These are phyloP conservation scores for Cremastinae sp. DNA, from an alignment of 2,888 invertebrate genomes.

Conservation along the genomic window DNA sequence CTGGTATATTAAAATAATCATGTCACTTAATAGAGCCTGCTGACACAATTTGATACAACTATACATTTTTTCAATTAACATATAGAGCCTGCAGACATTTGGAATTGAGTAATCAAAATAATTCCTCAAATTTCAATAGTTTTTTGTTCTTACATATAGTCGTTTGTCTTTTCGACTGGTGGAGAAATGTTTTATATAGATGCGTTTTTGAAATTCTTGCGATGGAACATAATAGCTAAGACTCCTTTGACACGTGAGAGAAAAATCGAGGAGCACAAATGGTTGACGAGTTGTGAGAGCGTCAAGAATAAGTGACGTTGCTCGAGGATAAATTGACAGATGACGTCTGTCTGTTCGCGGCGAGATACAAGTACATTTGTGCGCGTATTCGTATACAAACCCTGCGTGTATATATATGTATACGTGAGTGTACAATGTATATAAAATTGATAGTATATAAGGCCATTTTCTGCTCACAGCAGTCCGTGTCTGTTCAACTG, in stretches of 20 bases:
- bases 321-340: slow-evolving; percentile 73
- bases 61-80: slow-evolving; percentile 28
- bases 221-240: background rate
- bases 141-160: too few species aligned
- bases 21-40: slow-evolving; percentile 67
- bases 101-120: too few species aligned
- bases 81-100: too few species aligned
- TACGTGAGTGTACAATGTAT: background rate
- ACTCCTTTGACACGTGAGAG: too few species aligned
- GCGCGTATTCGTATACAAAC: background rate
- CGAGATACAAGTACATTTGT: slow-evolving; percentile 40
- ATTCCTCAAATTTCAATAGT: too few species aligned
- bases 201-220: too few species aligned
- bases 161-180: too few species aligned
- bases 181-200: background rate
- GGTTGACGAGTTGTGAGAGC: slow-evolving; percentile 3
- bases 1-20: slow-evolving; percentile 68
- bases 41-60: too few species aligned
- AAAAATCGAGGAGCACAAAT: slow-evolving; percentile 13
- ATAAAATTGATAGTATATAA: slow-evolving; percentile 14
- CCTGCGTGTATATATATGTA: background rate
- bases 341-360: slow-evolving; percentile 71
- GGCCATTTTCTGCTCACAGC: slow-evolving; percentile 47
- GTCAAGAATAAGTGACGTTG: slow-evolving; percentile 52
- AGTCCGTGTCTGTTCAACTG: slow-evolving; percentile 58